Evolutionary conservation across 2,113 vertebrate genomes (phyloP).

Genomic region (Gymnarchus niloticus): DNA sequence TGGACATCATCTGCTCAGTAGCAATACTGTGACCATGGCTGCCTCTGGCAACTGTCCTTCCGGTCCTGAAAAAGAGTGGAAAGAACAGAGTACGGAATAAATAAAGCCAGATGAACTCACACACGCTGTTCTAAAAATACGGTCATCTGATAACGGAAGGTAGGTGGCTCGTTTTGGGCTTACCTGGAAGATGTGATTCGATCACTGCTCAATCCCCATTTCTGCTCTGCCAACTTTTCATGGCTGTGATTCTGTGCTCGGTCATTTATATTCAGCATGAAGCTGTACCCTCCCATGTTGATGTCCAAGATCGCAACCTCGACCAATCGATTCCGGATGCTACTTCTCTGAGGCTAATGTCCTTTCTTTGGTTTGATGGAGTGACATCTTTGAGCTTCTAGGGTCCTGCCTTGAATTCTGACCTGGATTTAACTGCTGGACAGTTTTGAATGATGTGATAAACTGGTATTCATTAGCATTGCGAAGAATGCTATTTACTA

Average conservation of each 20-base stretch:
- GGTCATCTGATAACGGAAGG: background rate
- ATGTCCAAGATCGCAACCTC: background rate
- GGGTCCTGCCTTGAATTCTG: background rate
- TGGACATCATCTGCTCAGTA: background rate
- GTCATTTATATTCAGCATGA: background rate
- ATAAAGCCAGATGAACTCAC: background rate
- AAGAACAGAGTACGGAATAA: background rate
- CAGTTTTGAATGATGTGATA: background rate
- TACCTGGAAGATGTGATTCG: background rate
- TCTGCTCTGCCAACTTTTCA: background rate
- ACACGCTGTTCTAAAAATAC: constrained; percentile 1
- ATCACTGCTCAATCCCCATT: background rate
- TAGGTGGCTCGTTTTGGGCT: background rate
- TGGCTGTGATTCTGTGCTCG: background rate
- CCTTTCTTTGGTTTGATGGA: too few species aligned
- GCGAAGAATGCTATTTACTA: background rate
- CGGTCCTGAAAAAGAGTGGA: background rate
- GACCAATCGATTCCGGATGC: background rate
- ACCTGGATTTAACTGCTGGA: background rate
- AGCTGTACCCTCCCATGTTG: background rate
- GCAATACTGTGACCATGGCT: background rate
- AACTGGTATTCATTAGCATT: background rate
- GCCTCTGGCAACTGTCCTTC: background rate
- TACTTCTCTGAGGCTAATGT: too few species aligned
- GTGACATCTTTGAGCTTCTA: background rate